Base-by-base conservation (phyloP, 1,140 invertebrate species). In the Stegodyphus mimosarum region DNA sequence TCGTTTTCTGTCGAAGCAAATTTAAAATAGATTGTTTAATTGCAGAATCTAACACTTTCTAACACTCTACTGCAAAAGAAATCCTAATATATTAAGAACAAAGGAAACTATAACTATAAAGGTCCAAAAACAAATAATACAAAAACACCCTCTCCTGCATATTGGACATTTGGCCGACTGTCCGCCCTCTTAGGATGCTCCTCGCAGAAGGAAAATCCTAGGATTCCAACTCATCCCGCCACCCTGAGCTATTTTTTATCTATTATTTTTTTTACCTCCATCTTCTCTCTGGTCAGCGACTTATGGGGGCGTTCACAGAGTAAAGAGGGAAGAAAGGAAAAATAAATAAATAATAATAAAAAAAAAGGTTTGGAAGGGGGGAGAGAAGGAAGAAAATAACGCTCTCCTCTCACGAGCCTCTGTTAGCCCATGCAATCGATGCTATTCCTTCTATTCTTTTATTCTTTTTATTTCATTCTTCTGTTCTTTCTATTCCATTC, bases 291-390 rank as follows among this genome's bases (percentile, higher is more conserved):
- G 81, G 81, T 84, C 81, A 76, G 81, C 81, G 81, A 84, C 81
- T 84, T 84, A 84, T 84, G 81, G 81, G 81, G 81, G 81, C 81
- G 81, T 84, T 84, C 81, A 84, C 81, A 84, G 81, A 84, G 81
- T 84, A 84, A 84, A 84, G 81, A 84, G 72, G 81, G 72, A 76
- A 70, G 71, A 60, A 50, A 67, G 15, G n/a, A 67, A 67, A 67
- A 72, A 51, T 66, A 33, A 74, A 74, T 51, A 74, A 75, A 73
- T 64, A 83, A 83, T 53, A 53, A 73, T 50, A 33, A 73, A 80
- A 52, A 71, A 81, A 83, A 66, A 74, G 75, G 15, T 6, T 52
- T 3, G 17, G 73, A 13, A 49, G 72, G 48, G 33, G 55, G 51
- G 18, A 11, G 4, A 33, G 52, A 60, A 70, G 73, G 63, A 75